A percentile compares a stretch with the other conserved stretches of the same genome.
phyloP scores from a whole-genome alignment of 2,113 vertebrate species.

The Gorsachius goisagi region DNA sequence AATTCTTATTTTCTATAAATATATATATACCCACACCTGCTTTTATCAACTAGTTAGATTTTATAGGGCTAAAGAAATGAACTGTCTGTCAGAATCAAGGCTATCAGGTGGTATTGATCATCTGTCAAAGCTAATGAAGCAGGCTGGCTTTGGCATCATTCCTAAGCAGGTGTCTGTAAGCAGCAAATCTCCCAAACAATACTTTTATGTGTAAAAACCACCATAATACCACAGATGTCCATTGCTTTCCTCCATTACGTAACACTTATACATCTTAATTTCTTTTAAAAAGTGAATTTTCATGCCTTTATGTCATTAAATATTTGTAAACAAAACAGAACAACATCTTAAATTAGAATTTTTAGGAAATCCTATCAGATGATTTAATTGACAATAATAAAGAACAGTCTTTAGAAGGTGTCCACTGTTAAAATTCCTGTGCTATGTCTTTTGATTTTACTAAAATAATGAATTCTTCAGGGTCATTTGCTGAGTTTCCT shows the following conservation, averaged over 20 bases:
- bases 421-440: neutral
- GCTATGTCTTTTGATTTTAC: neutral
- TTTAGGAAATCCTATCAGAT: neutral
- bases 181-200: neutral
- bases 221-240: neutral
- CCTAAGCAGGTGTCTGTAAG: neutral
- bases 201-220: constrained; percentile 4
- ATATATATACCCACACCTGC: neutral
- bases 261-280: neutral
- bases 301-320: neutral
- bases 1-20: neutral
- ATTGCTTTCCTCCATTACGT: neutral
- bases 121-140: neutral
- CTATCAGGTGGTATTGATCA: neutral
- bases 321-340: neutral
- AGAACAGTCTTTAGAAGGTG: neutral
- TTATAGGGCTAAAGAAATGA: neutral
- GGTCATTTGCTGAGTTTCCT: neutral
- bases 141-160: neutral
- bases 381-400: neutral
- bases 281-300: neutral
- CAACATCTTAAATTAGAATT: neutral
- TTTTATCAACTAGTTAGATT: neutral
- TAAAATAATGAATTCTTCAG: neutral
- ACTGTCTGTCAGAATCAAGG: neutral